Percentiles rank a stretch among this genome's conserved stretches.
These are phyloP conservation scores for Scelioninae gen. 1 DNA, from an alignment of 2,888 invertebrate species.

Conservation along the genomic window DNA sequence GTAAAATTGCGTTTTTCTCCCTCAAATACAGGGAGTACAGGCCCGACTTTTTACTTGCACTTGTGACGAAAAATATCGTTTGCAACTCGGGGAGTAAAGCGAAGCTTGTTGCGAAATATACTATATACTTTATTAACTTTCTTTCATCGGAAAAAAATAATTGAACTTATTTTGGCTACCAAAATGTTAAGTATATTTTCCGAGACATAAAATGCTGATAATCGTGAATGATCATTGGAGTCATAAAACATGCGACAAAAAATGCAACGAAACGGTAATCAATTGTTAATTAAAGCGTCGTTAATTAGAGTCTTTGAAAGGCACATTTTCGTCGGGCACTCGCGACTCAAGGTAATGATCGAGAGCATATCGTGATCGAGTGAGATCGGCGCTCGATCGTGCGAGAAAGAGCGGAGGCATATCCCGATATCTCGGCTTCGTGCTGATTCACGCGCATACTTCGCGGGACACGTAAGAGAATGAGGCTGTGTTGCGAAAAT, in stretches of 20 bases:
- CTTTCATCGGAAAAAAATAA: too few species aligned
- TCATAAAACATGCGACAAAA: too few species aligned
- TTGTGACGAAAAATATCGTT: too few species aligned
- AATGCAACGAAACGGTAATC: constrained; percentile 32
- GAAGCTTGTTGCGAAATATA: too few species aligned
- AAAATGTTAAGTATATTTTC: too few species aligned
- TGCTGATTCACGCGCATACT: constrained; percentile 67
- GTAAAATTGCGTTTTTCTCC: too few species aligned
- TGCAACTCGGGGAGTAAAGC: too few species aligned
- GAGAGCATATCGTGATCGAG: constrained; percentile 66
- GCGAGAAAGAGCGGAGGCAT: constrained; percentile 59
- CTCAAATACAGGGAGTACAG: too few species aligned
- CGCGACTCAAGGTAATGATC: constrained; percentile 65
- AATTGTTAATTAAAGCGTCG: constrained; percentile 51
- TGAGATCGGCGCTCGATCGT: constrained; percentile 65
- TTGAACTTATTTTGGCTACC: too few species aligned
- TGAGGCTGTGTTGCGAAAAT: constrained; percentile 65
- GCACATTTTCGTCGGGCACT: constrained; percentile 53
- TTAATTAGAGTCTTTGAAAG: constrained; percentile 60
- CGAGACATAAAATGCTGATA: not conserved
- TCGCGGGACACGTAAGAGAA: constrained; percentile 62
- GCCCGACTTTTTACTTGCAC: too few species aligned
- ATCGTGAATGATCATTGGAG: not conserved
- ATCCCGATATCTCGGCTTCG: constrained; percentile 60
- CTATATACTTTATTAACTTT: too few species aligned